Conservation (phyloP, 2,888 invertebrate genomes). For the Synergus itoensis region DNA sequence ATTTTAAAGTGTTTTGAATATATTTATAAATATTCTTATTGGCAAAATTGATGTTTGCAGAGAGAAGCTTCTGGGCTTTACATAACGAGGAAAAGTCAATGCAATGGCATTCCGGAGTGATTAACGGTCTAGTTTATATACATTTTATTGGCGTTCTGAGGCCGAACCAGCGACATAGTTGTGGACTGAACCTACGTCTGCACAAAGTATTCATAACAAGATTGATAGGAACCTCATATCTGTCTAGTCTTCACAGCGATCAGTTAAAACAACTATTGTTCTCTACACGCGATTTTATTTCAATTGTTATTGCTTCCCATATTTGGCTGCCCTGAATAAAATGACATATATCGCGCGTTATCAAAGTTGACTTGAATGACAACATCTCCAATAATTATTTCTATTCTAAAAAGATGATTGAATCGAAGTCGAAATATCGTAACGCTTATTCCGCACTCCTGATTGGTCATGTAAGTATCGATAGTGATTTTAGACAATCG, state of each 20-base stretch:
- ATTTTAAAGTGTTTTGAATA: not conserved
- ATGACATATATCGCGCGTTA: not conserved
- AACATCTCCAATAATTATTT: no score
- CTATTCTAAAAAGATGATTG: no score
- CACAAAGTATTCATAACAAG: slow-evolving; percentile 18
- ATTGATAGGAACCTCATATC: slow-evolving; percentile 5
- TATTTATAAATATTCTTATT: not conserved
- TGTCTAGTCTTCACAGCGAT: slow-evolving; percentile 1
- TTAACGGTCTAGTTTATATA: slow-evolving; percentile 20
- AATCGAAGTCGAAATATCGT: no score
- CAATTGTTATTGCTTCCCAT: not conserved
- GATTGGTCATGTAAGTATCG: no score
- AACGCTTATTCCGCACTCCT: no score
- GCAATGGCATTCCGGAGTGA: slow-evolving; percentile 15
- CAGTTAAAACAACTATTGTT: slow-evolving; percentile 17
- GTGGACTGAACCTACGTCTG: not conserved
- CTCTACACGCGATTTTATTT: not conserved
- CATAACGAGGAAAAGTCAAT: slow-evolving; percentile 18
- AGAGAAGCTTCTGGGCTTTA: slow-evolving; percentile 9
- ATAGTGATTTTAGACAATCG: no score
- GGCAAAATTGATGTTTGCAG: not conserved
- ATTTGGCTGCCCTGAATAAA: not conserved
- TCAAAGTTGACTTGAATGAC: no score
- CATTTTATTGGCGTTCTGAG: slow-evolving; percentile 20
- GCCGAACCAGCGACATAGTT: slow-evolving; percentile 29